Conservation (phyloP, 2,797 vertebrate species). For the Catamblyrhynchus diadema region DNA sequence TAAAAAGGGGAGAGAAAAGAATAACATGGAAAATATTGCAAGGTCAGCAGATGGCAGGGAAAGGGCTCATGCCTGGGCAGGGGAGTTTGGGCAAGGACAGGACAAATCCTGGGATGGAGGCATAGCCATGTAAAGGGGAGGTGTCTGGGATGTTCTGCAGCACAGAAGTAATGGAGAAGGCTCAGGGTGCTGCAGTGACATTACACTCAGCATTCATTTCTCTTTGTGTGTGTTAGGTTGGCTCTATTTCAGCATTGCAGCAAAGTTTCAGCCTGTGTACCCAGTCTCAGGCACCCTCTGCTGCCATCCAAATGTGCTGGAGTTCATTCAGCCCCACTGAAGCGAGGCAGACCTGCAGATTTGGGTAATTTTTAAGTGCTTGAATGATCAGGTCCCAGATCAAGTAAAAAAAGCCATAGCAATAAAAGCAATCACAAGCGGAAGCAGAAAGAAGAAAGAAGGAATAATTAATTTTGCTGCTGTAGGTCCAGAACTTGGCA, state of each 20-base stretch:
- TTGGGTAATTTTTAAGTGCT: not conserved
- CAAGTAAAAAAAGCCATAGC: not conserved
- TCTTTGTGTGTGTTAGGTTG: not conserved
- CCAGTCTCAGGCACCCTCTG: not conserved
- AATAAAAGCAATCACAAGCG: not conserved
- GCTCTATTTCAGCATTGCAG: not conserved
- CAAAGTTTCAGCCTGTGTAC: not conserved
- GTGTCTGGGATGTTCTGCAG: not conserved
- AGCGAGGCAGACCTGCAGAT: not conserved
- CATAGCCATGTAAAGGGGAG: not conserved
- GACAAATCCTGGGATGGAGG: not conserved
- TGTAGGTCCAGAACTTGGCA: not conserved
- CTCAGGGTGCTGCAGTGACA: not conserved
- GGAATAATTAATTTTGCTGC: not conserved
- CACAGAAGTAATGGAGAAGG: not conserved
- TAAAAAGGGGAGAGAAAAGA: not conserved
- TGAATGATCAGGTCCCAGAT: not conserved
- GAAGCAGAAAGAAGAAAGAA: not conserved
- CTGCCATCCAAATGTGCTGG: not conserved
- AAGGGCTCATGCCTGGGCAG: not conserved
- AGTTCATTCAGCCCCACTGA: not conserved
- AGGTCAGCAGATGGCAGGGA: not conserved
- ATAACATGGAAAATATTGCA: constrained; percentile 15
- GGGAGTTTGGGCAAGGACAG: not conserved
- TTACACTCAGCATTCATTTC: not conserved